Evolutionary conservation across 2,888 invertebrate genomes (phyloP), one percentile per base, ranked within the genome.

Genomic region (Idaea biselata): DNA sequence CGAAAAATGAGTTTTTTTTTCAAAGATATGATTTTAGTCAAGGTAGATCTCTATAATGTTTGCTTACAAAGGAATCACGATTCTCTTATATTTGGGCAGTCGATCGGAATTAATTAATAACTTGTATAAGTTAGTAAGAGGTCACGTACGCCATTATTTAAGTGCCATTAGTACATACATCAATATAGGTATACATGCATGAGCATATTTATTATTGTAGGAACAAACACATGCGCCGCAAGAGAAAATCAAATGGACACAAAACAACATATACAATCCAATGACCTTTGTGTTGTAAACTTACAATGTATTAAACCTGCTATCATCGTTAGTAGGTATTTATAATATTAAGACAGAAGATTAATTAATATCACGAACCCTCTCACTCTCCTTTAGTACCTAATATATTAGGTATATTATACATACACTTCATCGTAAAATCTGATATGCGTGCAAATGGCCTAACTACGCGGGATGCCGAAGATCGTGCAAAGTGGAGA

Each of bases 61-160:
- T 3, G 6, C 44, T 0, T 44, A 14, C 44, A 44, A 44, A 14
- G 14, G 3, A 14, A 14, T 1, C 14, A 44, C 61, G 56, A 63
- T 65, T 67, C 62, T 64, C 59, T 63, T 60, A 62, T 60, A 64
- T 61, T 65, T 65, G 56, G 67, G 11, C 44, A 44, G 54, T 61
- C 55, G 61, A 65, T 65, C 63, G 62, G 58, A 60, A 63, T 57
- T 62, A 60, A 63, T 57, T 62, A 71, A 68, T 70, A 70, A 69
- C 67, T 65, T 25, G 25, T 25, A 5, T 25, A 25, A 1, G 25
- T 25, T 71, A 68, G 65, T 61, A 65, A 68, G 66, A 69, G 75
- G 70, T 76, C 76, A 78, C 73, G 76, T 71, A 68, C 66, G 62
- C 63, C 62, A 69, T 69, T 69, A 74, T 73, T 74, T 68, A 71